Percentiles rank a stretch among this genome's conserved stretches.
Conservation (phyloP, 2,797 vertebrate species). For the Etheostoma nigrum region DNA sequence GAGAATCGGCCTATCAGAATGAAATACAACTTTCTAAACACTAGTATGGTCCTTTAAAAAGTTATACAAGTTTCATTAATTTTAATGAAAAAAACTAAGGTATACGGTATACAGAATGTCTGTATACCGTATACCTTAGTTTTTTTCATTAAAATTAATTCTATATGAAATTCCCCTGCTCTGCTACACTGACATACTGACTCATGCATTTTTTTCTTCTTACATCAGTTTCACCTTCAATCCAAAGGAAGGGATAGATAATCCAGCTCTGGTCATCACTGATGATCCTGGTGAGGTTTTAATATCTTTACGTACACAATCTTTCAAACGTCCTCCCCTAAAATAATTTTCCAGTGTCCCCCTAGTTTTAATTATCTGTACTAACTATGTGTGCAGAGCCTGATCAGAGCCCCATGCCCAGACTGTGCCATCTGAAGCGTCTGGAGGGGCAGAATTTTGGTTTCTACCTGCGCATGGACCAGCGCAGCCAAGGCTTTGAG, state of each 20-base stretch:
- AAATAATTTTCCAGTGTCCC: not conserved
- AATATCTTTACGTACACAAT: not conserved
- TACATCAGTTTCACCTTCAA: constrained; percentile 92
- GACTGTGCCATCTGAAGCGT: constrained; percentile 88
- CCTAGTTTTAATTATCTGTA: not conserved
- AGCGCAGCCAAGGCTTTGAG: constrained; percentile 74
- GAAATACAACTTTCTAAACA: not conserved
- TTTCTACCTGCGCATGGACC: constrained; percentile 84
- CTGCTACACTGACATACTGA: not conserved
- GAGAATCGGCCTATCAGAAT: not conserved
- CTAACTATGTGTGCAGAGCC: constrained; percentile 62
- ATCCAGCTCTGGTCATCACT: constrained; percentile 89
- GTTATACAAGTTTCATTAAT: too few species aligned
- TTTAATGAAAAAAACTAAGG: too few species aligned
- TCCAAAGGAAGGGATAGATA: constrained; percentile 96
- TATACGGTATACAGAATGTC: not conserved
- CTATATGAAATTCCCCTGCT: not conserved
- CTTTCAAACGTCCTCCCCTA: not conserved
- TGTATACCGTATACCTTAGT: not conserved
- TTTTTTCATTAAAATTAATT: not conserved
- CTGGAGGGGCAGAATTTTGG: constrained; percentile 85
- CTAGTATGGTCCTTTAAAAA: not conserved
- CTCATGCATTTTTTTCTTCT: not conserved
- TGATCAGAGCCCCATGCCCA: constrained; percentile 67
- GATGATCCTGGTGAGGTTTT: constrained; percentile 83